Evolutionary conservation across 2,797 vertebrate species (phyloP), one percentile per base, ranked within the genome.

Genomic region (Hemibagrus guttatus): DNA sequence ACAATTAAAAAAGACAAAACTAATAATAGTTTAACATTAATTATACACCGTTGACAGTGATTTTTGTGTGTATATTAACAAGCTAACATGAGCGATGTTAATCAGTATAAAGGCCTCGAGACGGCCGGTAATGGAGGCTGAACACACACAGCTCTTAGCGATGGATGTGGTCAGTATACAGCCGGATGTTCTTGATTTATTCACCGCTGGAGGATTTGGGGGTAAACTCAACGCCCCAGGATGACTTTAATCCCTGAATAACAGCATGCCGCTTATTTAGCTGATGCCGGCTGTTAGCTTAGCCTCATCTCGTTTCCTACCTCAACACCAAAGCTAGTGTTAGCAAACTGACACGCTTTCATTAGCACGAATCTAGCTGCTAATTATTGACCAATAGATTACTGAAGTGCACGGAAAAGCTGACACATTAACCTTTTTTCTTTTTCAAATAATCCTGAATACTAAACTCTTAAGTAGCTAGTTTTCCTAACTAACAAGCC

Each of bases 171-270:
- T 71, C 75, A 5, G 14, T 42, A 52, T 8, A 21, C 26, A 81
- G 23, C 39, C 39, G 14, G 13, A 13, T 64, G n/a, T n/a, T 81
- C 39, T 12, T 16, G 12, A 6, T 49, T 74, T 82, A n/a, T n/a
- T 82, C 56, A 2, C 42, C 19, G n/a, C 56, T 61, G 56, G 28
- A 75, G 42, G 78, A 59, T 74, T 80, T 26, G 5, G 35, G 46
- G 52, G 69, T 78, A 31, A 78, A 39, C 81, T 49, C 52, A 49
- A 49, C 35, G 35, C 74, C 69, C 71, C 81, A 23, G 17, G 1
- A n/a, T n/a, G 63, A 59, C 80, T 75, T 59, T 83, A 78, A 78
- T 78, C 72, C 72, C 72, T 1, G 26, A 61, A 39, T 26, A 16
- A 69, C 28, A 59, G 59, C 72, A 23, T 17, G 58, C 54, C 54